Evolutionary conservation across 1,140 invertebrate species (phyloP), one percentile per base, ranked within the genome.

Genomic region (Calliphora vicina): DNA sequence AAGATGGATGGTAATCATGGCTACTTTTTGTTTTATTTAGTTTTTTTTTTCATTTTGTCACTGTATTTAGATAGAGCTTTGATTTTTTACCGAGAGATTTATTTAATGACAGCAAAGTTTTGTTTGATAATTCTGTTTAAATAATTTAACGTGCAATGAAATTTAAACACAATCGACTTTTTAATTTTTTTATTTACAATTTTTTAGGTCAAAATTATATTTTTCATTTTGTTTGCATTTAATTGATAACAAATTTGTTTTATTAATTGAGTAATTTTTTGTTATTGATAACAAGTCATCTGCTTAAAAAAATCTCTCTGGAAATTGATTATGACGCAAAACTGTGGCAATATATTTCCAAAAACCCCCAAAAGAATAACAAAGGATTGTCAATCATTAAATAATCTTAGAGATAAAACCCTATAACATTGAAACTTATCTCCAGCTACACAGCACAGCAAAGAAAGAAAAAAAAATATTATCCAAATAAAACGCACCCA

Each of bases 381-480:
- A 67, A 67, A 67, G 61, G 61, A 67, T 23, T 25, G 61, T 67
- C 61, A 67, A 67, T 67, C 61, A 67, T 17, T 25, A 67, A 67
- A 67, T 67, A 67, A 67, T 67, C 61, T 67, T 23, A 23, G 1
- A 67, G 61, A 67, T 67, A 67, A 67, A 23, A 67, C 17, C n/a
- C n/a, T n/a, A 67, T 67, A n/a, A 20, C 61, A 67, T 67, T 67
- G 61, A 67, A 67, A 67, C 61, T 67, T 67, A 67, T 67, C 61
- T 67, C 20, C 4, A 67, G 61, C 0, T n/a, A 67, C 9, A 23
- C 6, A 67, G 25, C n/a, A 67, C 35, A 35, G n/a, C 6, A 57
- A 57, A 13, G 13, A 67, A 23, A 6, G 61, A 67, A 23, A 67
- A 57, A 57, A 57, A 57, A 20, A 67, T 25, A 67, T 67, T 67